phyloP scores from a whole-genome alignment of 35 echinoderm and acorn worm species.

The Patiria miniata region DNA sequence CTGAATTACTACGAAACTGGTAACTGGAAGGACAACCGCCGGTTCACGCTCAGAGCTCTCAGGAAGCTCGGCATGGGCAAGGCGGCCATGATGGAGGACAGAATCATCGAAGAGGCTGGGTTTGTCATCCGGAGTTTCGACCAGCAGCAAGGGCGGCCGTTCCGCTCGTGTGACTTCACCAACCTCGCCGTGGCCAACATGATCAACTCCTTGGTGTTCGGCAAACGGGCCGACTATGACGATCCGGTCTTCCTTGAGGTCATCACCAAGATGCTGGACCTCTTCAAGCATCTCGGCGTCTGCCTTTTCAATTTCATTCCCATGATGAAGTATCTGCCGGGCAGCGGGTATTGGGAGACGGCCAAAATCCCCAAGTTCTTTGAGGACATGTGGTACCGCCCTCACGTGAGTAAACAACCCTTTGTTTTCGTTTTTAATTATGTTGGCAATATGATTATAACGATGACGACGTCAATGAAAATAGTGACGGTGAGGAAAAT shows the following conservation, averaged over 20 bases:
- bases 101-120: constrained; percentile 38
- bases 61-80: constrained; percentile 68
- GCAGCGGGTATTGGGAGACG: constrained; percentile 19
- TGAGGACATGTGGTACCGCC: neutral
- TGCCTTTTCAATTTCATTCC: constrained; percentile 38
- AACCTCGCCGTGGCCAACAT: constrained; percentile 70
- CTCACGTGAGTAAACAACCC: too few species aligned
- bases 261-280: constrained; percentile 15
- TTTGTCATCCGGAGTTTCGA: constrained; percentile 30
- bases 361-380: constrained; percentile 4
- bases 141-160: constrained; percentile 29
- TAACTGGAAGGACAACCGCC: constrained; percentile 78
- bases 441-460: too few species aligned
- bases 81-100: constrained; percentile 44
- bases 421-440: too few species aligned
- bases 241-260: constrained; percentile 38
- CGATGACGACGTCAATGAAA: too few species aligned
- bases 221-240: constrained; percentile 54
- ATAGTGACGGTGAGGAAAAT: too few species aligned
- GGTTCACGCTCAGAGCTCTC: constrained; percentile 46
- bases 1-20: constrained; percentile 30
- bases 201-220: constrained; percentile 67
- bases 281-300: constrained; percentile 1
- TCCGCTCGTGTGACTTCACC: constrained; percentile 38
- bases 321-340: constrained; percentile 65